Percentiles rank a stretch among this genome's conserved stretches.
These are phyloP conservation scores for Sebastolobus alascanus DNA, from an alignment of 2,797 vertebrate genomes.

Conservation along the genomic window DNA sequence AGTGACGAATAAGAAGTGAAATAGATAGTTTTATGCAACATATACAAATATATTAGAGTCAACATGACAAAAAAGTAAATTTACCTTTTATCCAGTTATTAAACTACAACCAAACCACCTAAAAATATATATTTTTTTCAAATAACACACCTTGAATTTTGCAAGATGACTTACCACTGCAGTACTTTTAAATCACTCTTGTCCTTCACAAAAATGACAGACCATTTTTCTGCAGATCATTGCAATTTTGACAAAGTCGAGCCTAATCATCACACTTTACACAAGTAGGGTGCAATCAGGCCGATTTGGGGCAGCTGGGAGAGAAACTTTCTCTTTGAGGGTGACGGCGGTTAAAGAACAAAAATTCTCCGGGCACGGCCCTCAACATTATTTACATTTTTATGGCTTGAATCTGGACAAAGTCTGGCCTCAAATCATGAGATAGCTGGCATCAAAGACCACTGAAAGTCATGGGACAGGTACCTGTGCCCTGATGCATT, in stretches of 20 bases:
- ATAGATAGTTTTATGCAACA: neutral
- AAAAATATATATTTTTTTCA: neutral
- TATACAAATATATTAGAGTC: neutral
- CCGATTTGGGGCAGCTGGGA: conserved; percentile 28
- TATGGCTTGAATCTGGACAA: conserved; percentile 4
- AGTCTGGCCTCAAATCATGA: conserved; percentile 7
- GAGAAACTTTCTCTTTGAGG: conserved; percentile 21
- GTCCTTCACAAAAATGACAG: conserved; percentile 49
- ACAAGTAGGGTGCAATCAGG: conserved; percentile 61
- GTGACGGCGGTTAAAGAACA: conserved; percentile 22
- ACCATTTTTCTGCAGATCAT: conserved; percentile 43
- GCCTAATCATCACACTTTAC: conserved; percentile 49
- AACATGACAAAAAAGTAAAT: neutral
- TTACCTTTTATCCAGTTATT: neutral
- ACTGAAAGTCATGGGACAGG: conserved; percentile 22
- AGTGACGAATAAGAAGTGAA: conserved; percentile 5
- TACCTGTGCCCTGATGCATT: neutral
- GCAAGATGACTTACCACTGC: neutral
- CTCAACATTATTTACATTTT: conserved; percentile 13
- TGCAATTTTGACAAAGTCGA: conserved; percentile 47
- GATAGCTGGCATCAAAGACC: conserved; percentile 7
- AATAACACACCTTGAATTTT: conserved; percentile 9
- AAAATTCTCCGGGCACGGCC: neutral
- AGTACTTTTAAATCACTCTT: conserved; percentile 35
- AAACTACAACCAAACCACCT: neutral